Percentiles rank a stretch among this genome's conserved stretches.
phyloP scores from a whole-genome alignment of 1,140 invertebrate species.

The Cecropterus lyciades region DNA sequence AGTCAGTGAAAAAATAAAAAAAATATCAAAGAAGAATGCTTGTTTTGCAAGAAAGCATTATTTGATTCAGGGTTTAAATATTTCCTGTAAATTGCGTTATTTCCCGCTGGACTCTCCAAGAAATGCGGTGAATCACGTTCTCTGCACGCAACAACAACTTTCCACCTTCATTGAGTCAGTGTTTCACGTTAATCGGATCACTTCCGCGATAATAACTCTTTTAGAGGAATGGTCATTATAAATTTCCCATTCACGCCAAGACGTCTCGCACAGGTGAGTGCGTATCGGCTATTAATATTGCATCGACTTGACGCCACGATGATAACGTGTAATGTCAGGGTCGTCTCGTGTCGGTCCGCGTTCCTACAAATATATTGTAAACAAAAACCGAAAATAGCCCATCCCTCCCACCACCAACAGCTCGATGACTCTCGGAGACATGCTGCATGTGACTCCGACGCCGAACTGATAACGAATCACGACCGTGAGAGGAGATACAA shows the following conservation, averaged over 20 bases:
- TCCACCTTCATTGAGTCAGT: no score
- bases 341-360: constrained; percentile 37
- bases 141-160: neutral
- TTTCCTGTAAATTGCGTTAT: neutral
- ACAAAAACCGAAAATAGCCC: constrained; percentile 37
- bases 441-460: neutral
- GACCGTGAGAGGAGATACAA: no score
- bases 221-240: no score
- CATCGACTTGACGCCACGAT: constrained; percentile 41
- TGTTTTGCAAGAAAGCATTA: no score
- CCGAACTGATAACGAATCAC: neutral
- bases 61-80: neutral
- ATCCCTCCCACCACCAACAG: constrained; percentile 15
- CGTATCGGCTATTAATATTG: constrained; percentile 47
- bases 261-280: constrained; percentile 40
- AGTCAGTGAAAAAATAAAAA: no score
- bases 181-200: no score
- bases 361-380: constrained; percentile 37
- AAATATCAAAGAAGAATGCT: no score
- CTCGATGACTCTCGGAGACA: constrained; percentile 6
- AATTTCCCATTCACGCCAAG: constrained; percentile 40
- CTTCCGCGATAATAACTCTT: no score
- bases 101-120: neutral
- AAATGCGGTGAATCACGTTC: neutral
- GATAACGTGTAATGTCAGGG: constrained; percentile 51